phyloP scores from a whole-genome alignment of 2,113 vertebrate genomes.

The Poecile atricapillus region DNA sequence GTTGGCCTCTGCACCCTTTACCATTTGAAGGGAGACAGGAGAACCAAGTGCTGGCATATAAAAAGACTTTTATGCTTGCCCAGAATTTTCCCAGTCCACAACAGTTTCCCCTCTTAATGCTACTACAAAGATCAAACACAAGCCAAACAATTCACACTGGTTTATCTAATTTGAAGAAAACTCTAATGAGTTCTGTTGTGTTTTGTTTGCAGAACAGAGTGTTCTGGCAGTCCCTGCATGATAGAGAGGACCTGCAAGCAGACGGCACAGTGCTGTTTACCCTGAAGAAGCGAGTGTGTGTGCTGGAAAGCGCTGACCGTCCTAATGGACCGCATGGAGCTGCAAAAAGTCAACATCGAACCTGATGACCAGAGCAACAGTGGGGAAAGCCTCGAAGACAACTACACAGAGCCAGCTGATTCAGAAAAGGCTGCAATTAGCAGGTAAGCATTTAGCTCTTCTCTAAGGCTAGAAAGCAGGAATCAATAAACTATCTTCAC shows the following conservation, averaged over 20 bases:
- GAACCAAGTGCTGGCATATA: background rate
- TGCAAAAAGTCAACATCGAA: constrained; percentile 85
- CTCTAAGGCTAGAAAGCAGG: background rate
- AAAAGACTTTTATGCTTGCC: background rate
- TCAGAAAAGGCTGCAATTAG: constrained; percentile 82
- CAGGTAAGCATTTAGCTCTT: constrained; percentile 72
- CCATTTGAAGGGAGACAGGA: background rate
- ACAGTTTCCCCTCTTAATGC: background rate
- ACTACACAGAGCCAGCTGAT: constrained; percentile 71
- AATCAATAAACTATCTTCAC: background rate
- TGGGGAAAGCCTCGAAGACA: constrained; percentile 82
- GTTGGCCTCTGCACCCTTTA: background rate
- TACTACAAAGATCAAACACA: constrained; percentile 23
- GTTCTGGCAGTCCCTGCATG: constrained; percentile 56
- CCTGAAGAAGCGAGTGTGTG: constrained; percentile 53
- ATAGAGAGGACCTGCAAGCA: constrained; percentile 32
- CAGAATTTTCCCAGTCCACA: constrained; percentile 18
- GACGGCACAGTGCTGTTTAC: constrained; percentile 63
- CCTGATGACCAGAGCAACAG: constrained; percentile 85
- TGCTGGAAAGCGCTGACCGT: constrained; percentile 60
- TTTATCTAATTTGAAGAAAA: constrained; percentile 62
- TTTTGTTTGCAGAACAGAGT: constrained; percentile 75
- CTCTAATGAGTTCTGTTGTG: constrained; percentile 48
- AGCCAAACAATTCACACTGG: constrained; percentile 2
- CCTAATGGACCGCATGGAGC: constrained; percentile 89